Base-by-base conservation (phyloP, 53 echinoderm and acorn worm species). In the Henricia sp. region DNA sequence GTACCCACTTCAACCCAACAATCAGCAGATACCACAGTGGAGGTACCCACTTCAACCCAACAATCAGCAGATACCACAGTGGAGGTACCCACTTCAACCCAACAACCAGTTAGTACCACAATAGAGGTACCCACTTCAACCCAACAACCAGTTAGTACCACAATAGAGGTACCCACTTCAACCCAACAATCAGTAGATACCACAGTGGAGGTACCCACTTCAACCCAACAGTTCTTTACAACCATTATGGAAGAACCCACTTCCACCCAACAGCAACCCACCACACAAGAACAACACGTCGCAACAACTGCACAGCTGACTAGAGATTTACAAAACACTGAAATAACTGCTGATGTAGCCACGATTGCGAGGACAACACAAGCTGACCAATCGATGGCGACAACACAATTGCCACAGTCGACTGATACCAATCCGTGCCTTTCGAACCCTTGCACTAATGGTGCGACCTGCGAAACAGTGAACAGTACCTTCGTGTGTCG, bases 381-480 rank as follows among this genome's bases (percentile, higher is more conserved):
- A 67, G 40, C 19, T 14, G 43, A 83, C 40, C 52, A 17, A n/a
- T n/a, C n/a, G 42, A 37, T 72, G 14, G 32, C 58, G 72, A 30
- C 13, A 27, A 35, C 84, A 30, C 43, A 37, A 42, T 34, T 39
- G 29, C 68, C 52, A 13, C 68, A 67, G 66, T 37, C 38, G 17
- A 56, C 70, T 0, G 83, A 68, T 40, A 19, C 17, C 23, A 57
- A 86, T 52, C 21, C 51, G 6, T 91, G 87, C 29, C 13, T 5
- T 55, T 63, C 87, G 1, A 9, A 68, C 26, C 91, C 87, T 6
- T 91, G 91, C 50, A 65, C 0, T 14, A 87, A 87, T 72, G 87
- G 68, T n/a, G 83, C 54, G 28, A 41, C 16, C 1, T 91, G 91
- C 66, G 14, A 16, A 12, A 36, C 34, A 3, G 41, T 62, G 71